Base-by-base conservation (phyloP, 2,888 invertebrate genomes). In the Tortricodes alternella region DNA sequence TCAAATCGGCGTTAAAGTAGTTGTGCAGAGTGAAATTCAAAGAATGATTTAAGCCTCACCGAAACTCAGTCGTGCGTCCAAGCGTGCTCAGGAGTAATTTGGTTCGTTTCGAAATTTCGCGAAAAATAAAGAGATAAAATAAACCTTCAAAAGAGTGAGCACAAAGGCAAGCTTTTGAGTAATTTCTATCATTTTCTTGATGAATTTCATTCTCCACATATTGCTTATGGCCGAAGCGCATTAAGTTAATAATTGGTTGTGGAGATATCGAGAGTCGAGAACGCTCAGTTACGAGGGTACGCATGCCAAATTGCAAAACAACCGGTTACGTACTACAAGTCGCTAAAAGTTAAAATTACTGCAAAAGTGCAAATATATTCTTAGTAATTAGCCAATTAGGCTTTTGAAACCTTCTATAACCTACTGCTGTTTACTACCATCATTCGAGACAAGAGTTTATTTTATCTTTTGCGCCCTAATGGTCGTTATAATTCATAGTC, bases 151-250 rank as follows among this genome's bases (percentile, higher is more conserved):
- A 29, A 58, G 60, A 50, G 55, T 59, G 60, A 71, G 66, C 59
- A 64, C 59, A 62, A 68, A 68, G 63, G 70, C 38, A 43, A 55
- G 58, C 29, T 27, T 68, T 64, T 68, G 67, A 74, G 71, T 80
- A 80, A 82, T 83, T 83, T 80, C 73, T 80, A 83, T 80, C 64
- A 81, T 85, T 80, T 84, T 75, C 73, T 60, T 78, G 80, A 83
- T 84, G 80, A 64, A 79, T 78, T 76, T 68, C 68, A 66, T 77
- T 81, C 76, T 73, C 73, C 73, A 81, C 83, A 83, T 82, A 81
- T 76, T 79, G 73, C 73, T 79, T 72, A 71, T 73, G 78, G 71
- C 66, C 63, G 62, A 68, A 64, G 62, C 68, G 69, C 65, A 80
- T 83, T 83, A 79, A 72, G 76, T 73, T 82, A 83, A 86, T 83